Conservation (phyloP, 1,140 invertebrate genomes). For the Portunus trituberculatus region DNA sequence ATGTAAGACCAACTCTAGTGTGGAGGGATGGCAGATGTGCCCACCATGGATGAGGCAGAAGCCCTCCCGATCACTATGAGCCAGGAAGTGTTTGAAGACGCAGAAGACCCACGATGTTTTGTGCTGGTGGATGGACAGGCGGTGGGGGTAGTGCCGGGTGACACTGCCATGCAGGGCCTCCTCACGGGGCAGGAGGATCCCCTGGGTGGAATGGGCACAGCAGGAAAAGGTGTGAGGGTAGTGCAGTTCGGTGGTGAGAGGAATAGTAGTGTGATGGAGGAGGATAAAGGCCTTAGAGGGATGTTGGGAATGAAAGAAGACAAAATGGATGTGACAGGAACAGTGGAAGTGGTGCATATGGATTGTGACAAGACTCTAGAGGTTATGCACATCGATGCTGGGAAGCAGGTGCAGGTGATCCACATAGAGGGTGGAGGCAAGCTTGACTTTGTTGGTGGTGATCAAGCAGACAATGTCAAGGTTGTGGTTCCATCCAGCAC, state of each 20-base stretch:
- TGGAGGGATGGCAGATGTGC: background rate
- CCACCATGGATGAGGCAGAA: background rate
- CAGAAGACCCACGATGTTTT: conserved; percentile 49
- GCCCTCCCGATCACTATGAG: conserved; percentile 55
- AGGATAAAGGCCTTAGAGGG: conserved; percentile 5
- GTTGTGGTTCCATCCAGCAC: conserved; percentile 21
- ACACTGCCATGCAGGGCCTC: conserved; percentile 34
- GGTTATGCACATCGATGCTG: conserved; percentile 68
- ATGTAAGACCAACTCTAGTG: background rate
- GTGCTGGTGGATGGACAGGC: conserved; percentile 55
- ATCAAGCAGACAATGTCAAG: background rate
- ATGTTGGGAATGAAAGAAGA: conserved; percentile 51
- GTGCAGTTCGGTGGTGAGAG: conserved; percentile 41
- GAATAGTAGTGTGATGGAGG: conserved; percentile 32
- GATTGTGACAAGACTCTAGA: conserved; percentile 58
- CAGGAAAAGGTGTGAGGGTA: conserved; percentile 39
- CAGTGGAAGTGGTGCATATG: conserved; percentile 64
- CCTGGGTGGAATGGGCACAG: background rate
- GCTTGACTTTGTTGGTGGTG: conserved; percentile 54
- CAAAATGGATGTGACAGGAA: conserved; percentile 51
- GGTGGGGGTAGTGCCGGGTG: conserved; percentile 48
- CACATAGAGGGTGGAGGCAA: conserved; percentile 42
- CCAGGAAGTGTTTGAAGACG: conserved; percentile 44
- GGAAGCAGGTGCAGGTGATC: conserved; percentile 59
- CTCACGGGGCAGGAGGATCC: conserved; percentile 41